A percentile compares a stretch with the other conserved stretches of the same genome.
Conservation (phyloP, 2,113 vertebrate species). For the Pelecanus crispus region DNA sequence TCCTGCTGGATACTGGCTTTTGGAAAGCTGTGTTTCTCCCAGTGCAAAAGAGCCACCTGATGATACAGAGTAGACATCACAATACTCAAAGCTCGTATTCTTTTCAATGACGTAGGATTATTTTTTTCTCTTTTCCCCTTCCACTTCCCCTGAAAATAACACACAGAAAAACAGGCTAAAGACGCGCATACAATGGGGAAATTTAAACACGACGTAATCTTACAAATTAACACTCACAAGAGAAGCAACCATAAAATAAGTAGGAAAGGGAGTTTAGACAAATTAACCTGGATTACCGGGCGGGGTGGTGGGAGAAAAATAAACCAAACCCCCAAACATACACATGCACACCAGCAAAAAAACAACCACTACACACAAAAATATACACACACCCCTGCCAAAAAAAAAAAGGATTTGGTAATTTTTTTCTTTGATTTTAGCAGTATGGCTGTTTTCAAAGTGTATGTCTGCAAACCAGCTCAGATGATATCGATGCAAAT, state of each 20-base stretch:
- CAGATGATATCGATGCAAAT: not conserved
- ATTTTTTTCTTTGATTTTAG: not conserved
- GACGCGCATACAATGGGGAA: not conserved
- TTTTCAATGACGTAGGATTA: not conserved
- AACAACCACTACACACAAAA: rapidly evolving
- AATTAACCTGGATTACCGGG: not conserved
- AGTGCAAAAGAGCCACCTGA: not conserved
- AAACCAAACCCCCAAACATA: too few relatives aligned
- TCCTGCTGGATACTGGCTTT: not conserved
- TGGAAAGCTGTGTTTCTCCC: not conserved
- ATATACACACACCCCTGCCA: not conserved
- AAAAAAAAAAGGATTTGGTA: not conserved
- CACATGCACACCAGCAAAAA: too few relatives aligned
- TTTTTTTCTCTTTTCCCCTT: not conserved
- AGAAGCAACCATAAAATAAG: not conserved
- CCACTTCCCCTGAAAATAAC: not conserved
- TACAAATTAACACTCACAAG: not conserved
- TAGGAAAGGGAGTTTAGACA: not conserved
- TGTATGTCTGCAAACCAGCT: not conserved
- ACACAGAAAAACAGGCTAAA: not conserved
- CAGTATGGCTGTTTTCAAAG: not conserved
- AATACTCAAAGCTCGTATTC: not conserved
- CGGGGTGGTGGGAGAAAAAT: too few relatives aligned
- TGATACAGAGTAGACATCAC: not conserved
- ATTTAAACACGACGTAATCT: not conserved